These are phyloP conservation scores for Pyrrhia umbra DNA, from an alignment of 2,888 invertebrate species.

Conservation along the genomic window DNA sequence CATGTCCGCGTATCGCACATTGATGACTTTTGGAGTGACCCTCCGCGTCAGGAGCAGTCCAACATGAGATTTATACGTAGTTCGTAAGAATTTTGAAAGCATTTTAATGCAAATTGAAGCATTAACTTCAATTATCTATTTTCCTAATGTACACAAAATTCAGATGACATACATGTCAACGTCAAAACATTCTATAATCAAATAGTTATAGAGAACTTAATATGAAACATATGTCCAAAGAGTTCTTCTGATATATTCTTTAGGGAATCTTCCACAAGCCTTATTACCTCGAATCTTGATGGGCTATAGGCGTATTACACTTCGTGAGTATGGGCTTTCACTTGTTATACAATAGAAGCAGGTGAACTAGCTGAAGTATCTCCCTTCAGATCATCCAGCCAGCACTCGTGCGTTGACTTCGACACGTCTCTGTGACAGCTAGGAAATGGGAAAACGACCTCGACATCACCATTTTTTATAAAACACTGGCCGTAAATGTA, in stretches of 20 bases:
- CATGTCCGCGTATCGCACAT: slow-evolving; percentile 53
- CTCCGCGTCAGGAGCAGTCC: slow-evolving; percentile 45
- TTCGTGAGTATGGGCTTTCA: background rate
- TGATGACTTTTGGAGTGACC: slow-evolving; percentile 35
- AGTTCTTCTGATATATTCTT: slow-evolving; percentile 13
- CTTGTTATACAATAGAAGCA: background rate
- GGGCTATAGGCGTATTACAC: background rate
- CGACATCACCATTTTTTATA: slow-evolving; percentile 10
- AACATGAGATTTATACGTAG: slow-evolving; percentile 42
- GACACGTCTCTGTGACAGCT: slow-evolving; percentile 4
- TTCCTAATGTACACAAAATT: slow-evolving; percentile 46
- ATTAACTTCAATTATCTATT: slow-evolving; percentile 49
- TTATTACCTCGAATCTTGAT: background rate
- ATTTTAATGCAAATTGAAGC: slow-evolving; percentile 60
- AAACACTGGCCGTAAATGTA: slow-evolving; percentile 50
- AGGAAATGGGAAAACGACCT: slow-evolving; percentile 1
- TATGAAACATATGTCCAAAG: slow-evolving; percentile 27
- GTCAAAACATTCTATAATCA: slow-evolving; percentile 52
- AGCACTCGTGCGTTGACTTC: slow-evolving; percentile 6
- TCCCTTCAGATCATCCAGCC: slow-evolving; percentile 24
- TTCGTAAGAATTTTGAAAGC: slow-evolving; percentile 74
- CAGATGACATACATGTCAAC: slow-evolving; percentile 43
- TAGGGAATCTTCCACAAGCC: background rate
- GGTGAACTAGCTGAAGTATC: background rate
- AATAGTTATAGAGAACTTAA: slow-evolving; percentile 37